Base-by-base conservation (phyloP, 2,888 invertebrate genomes). In the Amiota minor region DNA sequence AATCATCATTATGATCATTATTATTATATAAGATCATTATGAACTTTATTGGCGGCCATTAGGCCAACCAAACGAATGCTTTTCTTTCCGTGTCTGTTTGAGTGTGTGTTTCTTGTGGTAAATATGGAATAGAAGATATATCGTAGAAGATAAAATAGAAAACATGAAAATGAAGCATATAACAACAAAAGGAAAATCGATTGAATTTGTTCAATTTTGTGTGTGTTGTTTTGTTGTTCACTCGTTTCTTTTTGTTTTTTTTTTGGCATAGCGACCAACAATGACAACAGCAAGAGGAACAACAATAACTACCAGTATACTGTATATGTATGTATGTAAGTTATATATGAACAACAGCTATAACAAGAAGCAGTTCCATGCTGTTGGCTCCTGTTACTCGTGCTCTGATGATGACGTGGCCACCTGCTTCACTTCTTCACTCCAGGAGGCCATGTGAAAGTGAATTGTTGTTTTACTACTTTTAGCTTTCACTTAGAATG, bases 161-260 rank as follows among this genome's bases (percentile, higher is more conserved):
- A 65, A 35, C 65, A 16, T 59, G 59, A 23, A 18, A 59, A 18
- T 14, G 35, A 35, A 59, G 65, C 47, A 9, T 16, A 45, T 62
- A n/a, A 35, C 45, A 47, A 35, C 45, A 47, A 65, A 65, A 16
- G 47, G 47, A 65, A 65, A 65, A 65, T 65, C 65, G 65, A 65
- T 65, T 65, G 47, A 16, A 65, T 65, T 11, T 65, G n/a, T 65
- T 65, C 18, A 35, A n/a, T 62, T 16, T 35, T 35, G 35, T 35
- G 35, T 35, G 35, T 35, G 35, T 35, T 35, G 35, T 35, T 35
- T 35, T 35, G 35, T 35, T 35, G 35, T 35, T 35, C 35, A 6
- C 35, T 35, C 35, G 56, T 4, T n/a, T 23, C 2, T 65, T 65
- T 65, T 16, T 16, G 16, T n/a, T 18, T 16, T 35, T 62, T 62